Conservation (phyloP, 2,113 vertebrate genomes). For the Panthera tigris region DNA sequence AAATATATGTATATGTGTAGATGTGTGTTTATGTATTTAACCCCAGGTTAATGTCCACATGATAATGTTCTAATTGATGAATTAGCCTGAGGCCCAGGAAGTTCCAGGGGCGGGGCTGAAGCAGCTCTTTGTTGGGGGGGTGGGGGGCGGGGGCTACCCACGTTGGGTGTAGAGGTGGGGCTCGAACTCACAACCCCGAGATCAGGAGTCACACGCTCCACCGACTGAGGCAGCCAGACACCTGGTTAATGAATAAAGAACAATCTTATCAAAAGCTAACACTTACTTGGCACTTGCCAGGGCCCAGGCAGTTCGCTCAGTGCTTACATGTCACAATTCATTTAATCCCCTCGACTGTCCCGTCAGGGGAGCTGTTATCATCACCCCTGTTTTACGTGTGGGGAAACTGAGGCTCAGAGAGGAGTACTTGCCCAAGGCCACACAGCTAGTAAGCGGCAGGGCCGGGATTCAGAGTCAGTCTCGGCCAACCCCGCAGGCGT, state of each 20-base stretch:
- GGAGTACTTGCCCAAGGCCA: not conserved
- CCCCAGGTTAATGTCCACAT: not conserved
- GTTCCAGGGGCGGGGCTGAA: too few species aligned
- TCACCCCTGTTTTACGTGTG: not conserved
- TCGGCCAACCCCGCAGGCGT: not conserved
- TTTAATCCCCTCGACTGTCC: not conserved
- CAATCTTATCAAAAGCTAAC: not conserved
- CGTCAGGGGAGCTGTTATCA: not conserved
- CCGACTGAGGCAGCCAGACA: too few species aligned
- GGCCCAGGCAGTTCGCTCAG: not conserved
- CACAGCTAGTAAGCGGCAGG: not conserved
- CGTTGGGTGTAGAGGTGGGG: too few species aligned
- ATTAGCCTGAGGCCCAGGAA: not conserved
- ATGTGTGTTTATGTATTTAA: not conserved
- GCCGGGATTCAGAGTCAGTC: not conserved
- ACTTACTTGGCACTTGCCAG: not conserved
- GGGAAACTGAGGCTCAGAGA: not conserved
- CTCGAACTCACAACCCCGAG: too few species aligned
- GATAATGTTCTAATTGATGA: not conserved
- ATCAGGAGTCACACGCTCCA: too few species aligned
- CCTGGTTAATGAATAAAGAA: not conserved
- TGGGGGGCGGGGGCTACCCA: too few species aligned
- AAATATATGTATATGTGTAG: too few species aligned
- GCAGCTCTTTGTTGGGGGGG: not conserved
- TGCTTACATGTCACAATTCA: not conserved